Base-by-base conservation (phyloP, 2,888 invertebrate species). In the Erebia ligea region DNA sequence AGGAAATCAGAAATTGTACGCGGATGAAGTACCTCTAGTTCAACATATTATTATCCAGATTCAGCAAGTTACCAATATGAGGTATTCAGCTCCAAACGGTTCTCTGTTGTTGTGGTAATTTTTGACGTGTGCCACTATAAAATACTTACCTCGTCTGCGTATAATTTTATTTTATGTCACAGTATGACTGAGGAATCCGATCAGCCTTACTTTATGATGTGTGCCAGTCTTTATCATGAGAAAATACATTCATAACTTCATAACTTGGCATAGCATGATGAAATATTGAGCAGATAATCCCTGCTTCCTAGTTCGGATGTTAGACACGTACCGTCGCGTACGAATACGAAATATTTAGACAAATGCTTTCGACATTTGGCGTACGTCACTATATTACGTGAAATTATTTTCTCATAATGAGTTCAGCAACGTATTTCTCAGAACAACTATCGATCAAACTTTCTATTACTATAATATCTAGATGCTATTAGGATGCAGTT, bases 211-310 rank as follows among this genome's bases (percentile, higher is more conserved):
- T 62, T 45, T 62, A 48, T 15, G 42, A 42, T 15, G 48, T 48
- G 62, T 62, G 15, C 15, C 21, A 48, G 62, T 66, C 10, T 21
- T 6, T 56, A 65, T 19, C 71, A 71, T 67, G 52, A 59, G 40
- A 59, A 61, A 61, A 61, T 45, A 48, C 10, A 42, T 42, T 19
- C 42, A 62, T 25, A 61, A 17, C 17, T 42, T 42, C 56, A 19
- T 52, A 52, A 56, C 21, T 57, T 25, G 13, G 21, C 10, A 25
- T 13, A 56, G 45, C 34, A 52, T 67, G 66, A 72, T 69, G 69
- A 72, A 67, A 69, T 67, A 72, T 69, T 69, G 68, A 69, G 62
- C 68, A 65, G 65, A 70, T 69, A 61, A 70, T 73, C 52, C 65
- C 54, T n/a, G 57, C 67, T 56, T 61, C 48, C 56, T 61, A 48